A percentile compares a stretch with the other conserved stretches of the same genome.
Evolutionary conservation across 64 coral and sea anemone species (phyloP).

Genomic region (Stylophora pistillata): DNA sequence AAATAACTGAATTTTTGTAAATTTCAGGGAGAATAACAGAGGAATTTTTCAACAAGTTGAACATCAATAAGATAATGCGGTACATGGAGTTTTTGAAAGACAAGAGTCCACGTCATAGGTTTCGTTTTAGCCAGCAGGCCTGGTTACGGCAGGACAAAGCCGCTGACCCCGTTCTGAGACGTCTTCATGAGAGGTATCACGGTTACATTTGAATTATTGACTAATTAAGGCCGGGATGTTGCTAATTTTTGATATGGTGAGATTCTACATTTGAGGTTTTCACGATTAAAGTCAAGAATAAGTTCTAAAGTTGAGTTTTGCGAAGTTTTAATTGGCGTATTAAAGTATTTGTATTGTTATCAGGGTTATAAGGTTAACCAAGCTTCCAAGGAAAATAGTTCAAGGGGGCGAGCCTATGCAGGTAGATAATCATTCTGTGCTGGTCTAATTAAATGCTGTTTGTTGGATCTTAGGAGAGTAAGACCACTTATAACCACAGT

Average conservation of each 20-base stretch:
- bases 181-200: slow-evolving; percentile 61
- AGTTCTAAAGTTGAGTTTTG: too few species aligned
- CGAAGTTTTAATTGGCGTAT: too few species aligned
- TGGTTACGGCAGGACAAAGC: slow-evolving; percentile 80
- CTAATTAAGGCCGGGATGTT: too few species aligned
- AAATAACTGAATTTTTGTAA: not conserved
- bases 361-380: slow-evolving; percentile 79
- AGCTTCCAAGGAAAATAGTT: slow-evolving; percentile 75
- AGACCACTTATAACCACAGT: too few species aligned
- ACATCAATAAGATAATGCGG: slow-evolving; percentile 59
- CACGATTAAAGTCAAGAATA: too few species aligned
- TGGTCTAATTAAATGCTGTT: too few species aligned
- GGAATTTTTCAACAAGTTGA: slow-evolving; percentile 56
- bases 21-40: slow-evolving; percentile 43
- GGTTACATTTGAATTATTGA: too few species aligned
- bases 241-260: too few species aligned
- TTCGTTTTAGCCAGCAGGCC: slow-evolving; percentile 75
- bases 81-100: slow-evolving; percentile 81
- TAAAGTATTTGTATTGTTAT: too few species aligned
- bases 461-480: too few species aligned
- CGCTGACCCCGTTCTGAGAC: slow-evolving; percentile 61
- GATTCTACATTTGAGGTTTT: too few species aligned
- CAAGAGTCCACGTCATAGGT: slow-evolving; percentile 77
- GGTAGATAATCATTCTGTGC: slow-evolving; percentile 11
- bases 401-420: slow-evolving; percentile 85